These are phyloP conservation scores for Panzeria rudis DNA, from an alignment of 2,888 invertebrate genomes.

Conservation along the genomic window DNA sequence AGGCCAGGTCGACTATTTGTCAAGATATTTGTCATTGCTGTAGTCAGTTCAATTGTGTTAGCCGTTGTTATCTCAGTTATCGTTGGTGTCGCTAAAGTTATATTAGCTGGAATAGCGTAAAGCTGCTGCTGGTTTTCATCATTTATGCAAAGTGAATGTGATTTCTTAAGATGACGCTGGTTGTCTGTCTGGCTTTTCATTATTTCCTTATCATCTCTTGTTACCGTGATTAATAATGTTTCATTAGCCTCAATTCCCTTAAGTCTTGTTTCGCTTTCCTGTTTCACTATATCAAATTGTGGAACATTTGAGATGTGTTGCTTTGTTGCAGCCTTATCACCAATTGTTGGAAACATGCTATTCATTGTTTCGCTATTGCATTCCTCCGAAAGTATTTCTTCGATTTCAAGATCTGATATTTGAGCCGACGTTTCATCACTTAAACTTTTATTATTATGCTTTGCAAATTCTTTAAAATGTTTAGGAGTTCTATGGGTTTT, in stretches of 20 bases:
- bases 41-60: neutral
- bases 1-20: slow-evolving; percentile 75
- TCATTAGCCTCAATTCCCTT: neutral
- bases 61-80: neutral
- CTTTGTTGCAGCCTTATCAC: neutral
- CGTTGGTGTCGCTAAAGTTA: neutral
- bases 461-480: neutral
- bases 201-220: neutral
- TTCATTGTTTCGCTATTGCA: neutral
- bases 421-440: neutral
- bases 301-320: neutral
- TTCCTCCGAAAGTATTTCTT: neutral
- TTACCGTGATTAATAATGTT: neutral
- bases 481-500: neutral
- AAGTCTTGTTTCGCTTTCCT: neutral
- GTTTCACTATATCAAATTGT: neutral
- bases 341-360: slow-evolving; percentile 14
- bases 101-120: neutral
- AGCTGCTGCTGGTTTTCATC: neutral
- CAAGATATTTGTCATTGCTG: neutral
- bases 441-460: neutral
- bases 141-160: slow-evolving; percentile 29
- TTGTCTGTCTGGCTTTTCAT: neutral
- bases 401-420: neutral
- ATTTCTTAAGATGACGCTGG: slow-evolving; percentile 11